These are phyloP conservation scores for Heliconius hewitsoni DNA, from an alignment of 1,140 invertebrate species.

Conservation along the genomic window DNA sequence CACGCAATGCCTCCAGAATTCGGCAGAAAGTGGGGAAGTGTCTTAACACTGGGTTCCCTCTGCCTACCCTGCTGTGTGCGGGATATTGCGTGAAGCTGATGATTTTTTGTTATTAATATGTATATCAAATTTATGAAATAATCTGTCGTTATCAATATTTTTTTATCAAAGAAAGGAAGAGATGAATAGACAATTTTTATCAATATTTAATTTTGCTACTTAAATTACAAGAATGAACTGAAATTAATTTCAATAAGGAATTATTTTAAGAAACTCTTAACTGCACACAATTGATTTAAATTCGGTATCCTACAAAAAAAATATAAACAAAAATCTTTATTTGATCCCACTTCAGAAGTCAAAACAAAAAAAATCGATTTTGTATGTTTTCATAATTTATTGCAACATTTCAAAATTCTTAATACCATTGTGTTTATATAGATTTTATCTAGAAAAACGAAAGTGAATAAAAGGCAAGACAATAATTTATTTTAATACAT, in stretches of 20 bases:
- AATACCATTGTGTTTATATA: constrained; percentile 41
- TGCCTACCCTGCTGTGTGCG: too few relatives aligned
- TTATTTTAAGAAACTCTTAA: too few relatives aligned
- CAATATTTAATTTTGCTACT: neutral
- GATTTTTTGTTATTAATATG: neutral
- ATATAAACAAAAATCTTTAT: neutral
- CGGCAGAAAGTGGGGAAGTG: too few relatives aligned
- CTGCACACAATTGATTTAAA: too few relatives aligned
- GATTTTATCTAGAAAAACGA: constrained; percentile 39
- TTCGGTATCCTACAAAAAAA: too few relatives aligned
- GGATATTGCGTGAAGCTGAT: too few relatives aligned
- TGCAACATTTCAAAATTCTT: constrained; percentile 66
- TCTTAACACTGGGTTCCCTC: too few relatives aligned
- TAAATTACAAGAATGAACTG: too few relatives aligned
- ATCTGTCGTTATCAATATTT: neutral
- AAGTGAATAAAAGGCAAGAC: constrained; percentile 45
- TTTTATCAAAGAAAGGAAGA: too few relatives aligned
- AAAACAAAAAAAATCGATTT: constrained; percentile 4
- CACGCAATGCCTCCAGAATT: too few relatives aligned
- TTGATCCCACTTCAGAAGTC: neutral
- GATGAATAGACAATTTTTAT: too few relatives aligned
- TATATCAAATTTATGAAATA: neutral
- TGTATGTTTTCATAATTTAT: constrained; percentile 45
- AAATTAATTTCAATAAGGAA: too few relatives aligned
- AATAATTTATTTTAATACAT: constrained; percentile 36